Evolutionary conservation across 2,113 vertebrate genomes (phyloP), one percentile per base, ranked within the genome.

Genomic region (Carollia perspicillata): DNA sequence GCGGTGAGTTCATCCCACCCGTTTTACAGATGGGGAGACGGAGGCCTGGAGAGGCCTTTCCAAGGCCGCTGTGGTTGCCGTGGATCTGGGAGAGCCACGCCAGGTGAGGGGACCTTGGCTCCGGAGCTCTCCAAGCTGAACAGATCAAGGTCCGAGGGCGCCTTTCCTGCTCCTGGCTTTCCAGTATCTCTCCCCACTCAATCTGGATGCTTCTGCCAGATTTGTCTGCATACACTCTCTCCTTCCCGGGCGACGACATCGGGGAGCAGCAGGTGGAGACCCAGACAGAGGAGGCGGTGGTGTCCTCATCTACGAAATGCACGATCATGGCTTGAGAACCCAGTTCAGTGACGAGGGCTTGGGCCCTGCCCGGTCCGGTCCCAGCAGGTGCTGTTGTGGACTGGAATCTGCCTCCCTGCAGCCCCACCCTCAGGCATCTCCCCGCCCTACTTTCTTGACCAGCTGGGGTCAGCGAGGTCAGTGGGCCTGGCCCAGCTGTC

Each of bases 1-100:
- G 18, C 69, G 8, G 3, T 22, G 53, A 89, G 30, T 26, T 35
- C 65, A 69, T 71, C 13, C 71, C 23, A 63, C 90, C 96, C 90
- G 2, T 97, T 96, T 87, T 71, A 90, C 90, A 95, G 96, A 95
- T 11, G 4, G 37, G 71, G 58, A 92, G 37, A 60, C 1, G 12
- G 90, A 90, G 84, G 71, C 72, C 84, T 22, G 17, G 42, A 58
- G 88, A 20, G 60, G 20, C 47, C 14, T 35, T 14, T 28, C 65
- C 65, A 49, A 37, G 58, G 23, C 80, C 79, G 1, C 9, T 11
- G 95, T 9, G 60, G 51, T 35, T 14, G 30, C 84, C 35, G 28
- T 2, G 18, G 17, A 5, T 30, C 44, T 14, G 71, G 28, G 35
- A n/a, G 28, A 33, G 35, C 83, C 1, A 6, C 13, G 26, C 44